phyloP scores from a whole-genome alignment of 2,888 invertebrate genomes.

The Drosophila kuntzei region DNA sequence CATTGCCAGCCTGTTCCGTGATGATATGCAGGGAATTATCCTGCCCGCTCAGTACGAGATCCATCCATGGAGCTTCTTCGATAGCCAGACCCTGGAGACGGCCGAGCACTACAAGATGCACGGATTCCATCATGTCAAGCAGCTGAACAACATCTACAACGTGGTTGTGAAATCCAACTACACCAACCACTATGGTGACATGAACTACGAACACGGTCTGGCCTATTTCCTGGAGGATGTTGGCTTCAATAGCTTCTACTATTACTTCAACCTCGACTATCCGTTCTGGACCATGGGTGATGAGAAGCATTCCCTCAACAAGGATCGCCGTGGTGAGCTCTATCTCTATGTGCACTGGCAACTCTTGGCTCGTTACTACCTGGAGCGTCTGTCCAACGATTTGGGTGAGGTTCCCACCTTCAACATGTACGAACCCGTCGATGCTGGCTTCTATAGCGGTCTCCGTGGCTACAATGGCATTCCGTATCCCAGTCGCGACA shows the following conservation, averaged over 20 bases:
- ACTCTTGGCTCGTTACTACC: constrained; percentile 86
- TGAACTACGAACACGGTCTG: constrained; percentile 88
- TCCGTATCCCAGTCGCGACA: constrained; percentile 88
- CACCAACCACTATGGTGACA: constrained; percentile 87
- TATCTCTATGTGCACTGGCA: constrained; percentile 86
- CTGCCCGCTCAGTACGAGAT: constrained; percentile 90
- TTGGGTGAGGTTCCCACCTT: constrained; percentile 89
- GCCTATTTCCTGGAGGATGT: constrained; percentile 92
- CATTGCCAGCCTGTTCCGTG: constrained; percentile 87
- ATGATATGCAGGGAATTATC: constrained; percentile 87
- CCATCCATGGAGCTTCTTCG: constrained; percentile 88
- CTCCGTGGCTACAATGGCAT: constrained; percentile 89
- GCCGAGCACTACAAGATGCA: constrained; percentile 87
- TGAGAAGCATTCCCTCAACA: constrained; percentile 78
- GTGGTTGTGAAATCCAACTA: constrained; percentile 89
- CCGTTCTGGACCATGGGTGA: constrained; percentile 89
- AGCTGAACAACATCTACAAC: constrained; percentile 86
- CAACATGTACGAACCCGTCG: constrained; percentile 87
- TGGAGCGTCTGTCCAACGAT: constrained; percentile 89
- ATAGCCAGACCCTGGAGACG: constrained; percentile 87
- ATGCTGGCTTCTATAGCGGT: constrained; percentile 88
- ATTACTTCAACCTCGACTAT: constrained; percentile 89
- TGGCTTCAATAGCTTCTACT: constrained; percentile 90
- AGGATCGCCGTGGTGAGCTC: constrained; percentile 85
- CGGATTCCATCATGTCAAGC: constrained; percentile 87